Evolutionary conservation across 2,797 vertebrate species (phyloP).

Genomic region (Etheostoma nigrum): DNA sequence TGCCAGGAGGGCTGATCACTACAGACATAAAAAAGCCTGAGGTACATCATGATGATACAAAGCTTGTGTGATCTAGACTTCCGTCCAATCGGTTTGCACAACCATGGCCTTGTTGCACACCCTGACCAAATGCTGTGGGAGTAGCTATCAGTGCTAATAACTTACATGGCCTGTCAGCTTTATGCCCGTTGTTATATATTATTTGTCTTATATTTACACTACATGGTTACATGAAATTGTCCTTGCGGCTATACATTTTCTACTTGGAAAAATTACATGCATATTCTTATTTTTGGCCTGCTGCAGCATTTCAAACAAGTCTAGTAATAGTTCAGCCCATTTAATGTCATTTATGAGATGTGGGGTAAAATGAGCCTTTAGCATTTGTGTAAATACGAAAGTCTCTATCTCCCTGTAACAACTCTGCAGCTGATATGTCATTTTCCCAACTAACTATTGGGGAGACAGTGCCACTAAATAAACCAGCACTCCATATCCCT

Average conservation of each 20-base stretch:
- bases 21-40: slow-evolving; percentile 59
- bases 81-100: slow-evolving; percentile 62
- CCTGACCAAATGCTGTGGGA: slow-evolving; percentile 53
- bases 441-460: slow-evolving; percentile 12
- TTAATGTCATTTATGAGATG: slow-evolving; percentile 27
- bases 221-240: neutral
- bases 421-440: slow-evolving; percentile 17
- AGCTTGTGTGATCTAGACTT: slow-evolving; percentile 53
- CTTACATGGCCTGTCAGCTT: slow-evolving; percentile 54
- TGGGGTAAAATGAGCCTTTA: slow-evolving; percentile 42
- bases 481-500: slow-evolving; percentile 1
- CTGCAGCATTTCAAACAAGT: slow-evolving; percentile 16
- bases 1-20: slow-evolving; percentile 32
- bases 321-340: slow-evolving; percentile 9
- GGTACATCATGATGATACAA: slow-evolving; percentile 56
- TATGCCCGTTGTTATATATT: slow-evolving; percentile 35
- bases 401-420: slow-evolving; percentile 12
- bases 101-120: slow-evolving; percentile 61
- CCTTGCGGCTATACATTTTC: slow-evolving; percentile 26
- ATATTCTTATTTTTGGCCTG: slow-evolving; percentile 14
- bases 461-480: slow-evolving; percentile 13
- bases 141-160: slow-evolving; percentile 45
- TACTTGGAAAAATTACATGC: slow-evolving; percentile 18
- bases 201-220: slow-evolving; percentile 32
- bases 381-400: slow-evolving; percentile 28